phyloP scores from a whole-genome alignment of 53 echinoderm and acorn worm genomes.

The Hippasteria phrygiana region DNA sequence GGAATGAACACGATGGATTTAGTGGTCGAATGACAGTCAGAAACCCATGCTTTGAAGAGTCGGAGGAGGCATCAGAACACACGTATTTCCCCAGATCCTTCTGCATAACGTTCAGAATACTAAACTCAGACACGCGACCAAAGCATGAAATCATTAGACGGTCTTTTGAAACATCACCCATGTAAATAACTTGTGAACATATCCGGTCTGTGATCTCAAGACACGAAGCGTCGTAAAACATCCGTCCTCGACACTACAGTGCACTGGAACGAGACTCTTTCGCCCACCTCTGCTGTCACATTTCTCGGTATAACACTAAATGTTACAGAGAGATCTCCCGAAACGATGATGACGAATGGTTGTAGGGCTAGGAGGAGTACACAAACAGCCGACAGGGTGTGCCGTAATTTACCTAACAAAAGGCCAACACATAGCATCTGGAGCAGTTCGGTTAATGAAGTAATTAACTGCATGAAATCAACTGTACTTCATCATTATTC shows the following conservation, averaged over 20 bases:
- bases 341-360: neutral
- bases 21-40: neutral
- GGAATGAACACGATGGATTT: neutral
- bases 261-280: neutral
- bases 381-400: too few relatives aligned
- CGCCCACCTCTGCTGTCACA: constrained; percentile 4
- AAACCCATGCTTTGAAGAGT: neutral
- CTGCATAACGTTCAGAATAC: neutral
- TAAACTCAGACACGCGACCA: neutral
- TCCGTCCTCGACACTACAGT: neutral
- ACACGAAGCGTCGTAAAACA: neutral
- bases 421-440: too few relatives aligned
- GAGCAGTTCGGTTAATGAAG: too few relatives aligned
- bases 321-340: neutral
- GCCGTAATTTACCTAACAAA: too few relatives aligned
- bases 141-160: neutral
- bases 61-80: neutral
- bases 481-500: too few relatives aligned
- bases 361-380: too few relatives aligned
- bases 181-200: neutral
- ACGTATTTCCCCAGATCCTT: neutral
- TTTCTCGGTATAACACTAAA: neutral
- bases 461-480: too few relatives aligned
- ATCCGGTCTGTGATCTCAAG: too few relatives aligned
- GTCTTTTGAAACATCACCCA: neutral